Base-by-base conservation (phyloP, 1,140 invertebrate genomes). In the Leptinotarsa texana region DNA sequence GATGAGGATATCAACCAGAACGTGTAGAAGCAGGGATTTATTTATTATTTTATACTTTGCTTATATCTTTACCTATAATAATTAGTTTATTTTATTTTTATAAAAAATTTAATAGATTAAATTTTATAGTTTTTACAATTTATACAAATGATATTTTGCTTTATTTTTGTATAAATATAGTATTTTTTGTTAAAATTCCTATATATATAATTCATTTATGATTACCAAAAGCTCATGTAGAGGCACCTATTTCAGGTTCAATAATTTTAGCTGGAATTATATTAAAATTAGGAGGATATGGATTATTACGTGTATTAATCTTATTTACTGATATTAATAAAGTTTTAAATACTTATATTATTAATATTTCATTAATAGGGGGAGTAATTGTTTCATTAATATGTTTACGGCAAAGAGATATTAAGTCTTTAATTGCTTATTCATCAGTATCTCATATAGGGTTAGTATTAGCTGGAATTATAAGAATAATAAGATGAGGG, bases 201-300 rank as follows among this genome's bases (percentile, higher is more conserved):
- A 88, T 92, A 85, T 92, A 88, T 90, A 86, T 89, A 81, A 77
- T 91, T 86, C 91, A 92, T 89, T 86, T 92, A 81, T 92, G 91
- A 84, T 84, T 93, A 70, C 91, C 91, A 69, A 92, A 92, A 73
- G 91, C 91, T 87, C 91, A 92, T 90, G 91, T 93, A 22, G 91
- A 93, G 82, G 90, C 91, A 79, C 90, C 91, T n/a, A 82, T 92
- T 83, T 87, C 87, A 67, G 90, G 90, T 5, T 92, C 91, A 51
- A 92, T 92, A 86, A 89, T 92, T 89, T 90, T 92, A 84, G 91
- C 91, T 62, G 91, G 88, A 0, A 83, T 92, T 85, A 86, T 92
- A 83, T 85, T 92, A 84, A 93, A 92, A 85, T 87, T 92, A 87
- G 91, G 90, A 3, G 89, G 86, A 5, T 91, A 89, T 87, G 90